Evolutionary conservation across 2,113 vertebrate genomes (phyloP).

Genomic region (Rostratula benghalensis): DNA sequence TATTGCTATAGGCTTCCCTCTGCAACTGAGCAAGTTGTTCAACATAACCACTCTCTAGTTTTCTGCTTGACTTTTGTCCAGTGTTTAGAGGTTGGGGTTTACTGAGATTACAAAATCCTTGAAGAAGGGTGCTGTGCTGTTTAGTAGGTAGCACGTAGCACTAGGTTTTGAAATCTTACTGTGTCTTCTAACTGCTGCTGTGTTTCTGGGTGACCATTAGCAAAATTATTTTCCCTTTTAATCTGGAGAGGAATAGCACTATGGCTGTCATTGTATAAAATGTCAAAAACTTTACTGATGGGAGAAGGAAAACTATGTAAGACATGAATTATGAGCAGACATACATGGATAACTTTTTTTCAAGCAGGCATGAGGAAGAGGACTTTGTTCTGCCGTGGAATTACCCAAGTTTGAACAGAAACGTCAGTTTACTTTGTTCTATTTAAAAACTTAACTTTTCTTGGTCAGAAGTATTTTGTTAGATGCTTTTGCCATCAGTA

Average conservation of each 20-base stretch:
- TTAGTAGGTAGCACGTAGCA: background rate
- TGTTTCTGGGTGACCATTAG: background rate
- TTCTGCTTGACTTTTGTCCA: background rate
- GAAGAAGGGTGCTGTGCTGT: background rate
- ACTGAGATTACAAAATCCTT: background rate
- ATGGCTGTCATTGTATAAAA: background rate
- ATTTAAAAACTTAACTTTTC: background rate
- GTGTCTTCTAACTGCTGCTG: background rate
- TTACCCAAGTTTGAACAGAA: background rate
- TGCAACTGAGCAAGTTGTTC: background rate
- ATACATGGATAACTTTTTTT: background rate
- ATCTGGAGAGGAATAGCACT: background rate
- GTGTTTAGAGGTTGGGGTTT: background rate
- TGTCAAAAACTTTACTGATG: background rate
- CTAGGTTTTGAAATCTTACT: constrained; percentile 15
- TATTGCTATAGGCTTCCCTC: background rate
- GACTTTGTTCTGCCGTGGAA: background rate
- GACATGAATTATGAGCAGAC: background rate
- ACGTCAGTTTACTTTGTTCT: rapidly evolving
- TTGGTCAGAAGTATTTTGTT: background rate
- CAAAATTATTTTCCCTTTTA: background rate
- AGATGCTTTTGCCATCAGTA: background rate
- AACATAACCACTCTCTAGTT: background rate
- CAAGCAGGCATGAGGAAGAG: background rate
- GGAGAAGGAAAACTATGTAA: background rate